phyloP scores from a whole-genome alignment of 1,140 invertebrate species.

The Saccostrea glomerata region DNA sequence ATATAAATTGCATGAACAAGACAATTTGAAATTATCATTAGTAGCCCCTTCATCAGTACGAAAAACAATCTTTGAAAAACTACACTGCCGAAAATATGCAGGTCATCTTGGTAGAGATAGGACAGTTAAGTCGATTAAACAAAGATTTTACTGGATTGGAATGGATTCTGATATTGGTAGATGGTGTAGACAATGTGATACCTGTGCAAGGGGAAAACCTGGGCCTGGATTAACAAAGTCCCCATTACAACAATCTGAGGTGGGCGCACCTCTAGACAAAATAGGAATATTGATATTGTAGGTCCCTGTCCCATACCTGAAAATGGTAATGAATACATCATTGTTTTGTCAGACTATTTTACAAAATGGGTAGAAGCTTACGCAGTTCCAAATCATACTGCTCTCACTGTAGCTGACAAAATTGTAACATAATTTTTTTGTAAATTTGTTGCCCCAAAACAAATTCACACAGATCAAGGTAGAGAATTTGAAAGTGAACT shows the following conservation, averaged over 20 bases:
- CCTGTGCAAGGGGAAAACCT: conserved; percentile 53
- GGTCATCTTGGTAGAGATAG: conserved; percentile 55
- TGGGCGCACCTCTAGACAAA: conserved; percentile 49
- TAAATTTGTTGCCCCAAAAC: conserved; percentile 51
- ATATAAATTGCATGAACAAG: neutral
- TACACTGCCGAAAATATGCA: conserved; percentile 39
- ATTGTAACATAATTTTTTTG: conserved; percentile 59
- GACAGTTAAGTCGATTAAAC: conserved; percentile 38
- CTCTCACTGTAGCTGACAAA: conserved; percentile 62
- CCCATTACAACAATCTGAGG: conserved; percentile 45
- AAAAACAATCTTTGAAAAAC: conserved; percentile 45
- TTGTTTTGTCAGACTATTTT: conserved; percentile 66
- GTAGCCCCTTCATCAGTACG: conserved; percentile 53
- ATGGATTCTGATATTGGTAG: conserved; percentile 37
- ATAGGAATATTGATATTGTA: conserved; percentile 58
- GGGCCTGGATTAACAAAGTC: conserved; percentile 47
- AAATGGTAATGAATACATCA: conserved; percentile 67
- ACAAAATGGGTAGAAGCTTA: conserved; percentile 67
- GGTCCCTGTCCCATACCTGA: conserved; percentile 46
- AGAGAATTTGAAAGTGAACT: conserved; percentile 58
- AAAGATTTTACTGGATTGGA: conserved; percentile 55
- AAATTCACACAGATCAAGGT: conserved; percentile 61
- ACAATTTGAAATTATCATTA: neutral
- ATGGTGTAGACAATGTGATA: conserved; percentile 54
- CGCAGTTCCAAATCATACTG: conserved; percentile 63